A percentile compares a stretch with the other conserved stretches of the same genome.
Conservation (phyloP, 2,797 vertebrate genomes). For the Pitangus sulphuratus region DNA sequence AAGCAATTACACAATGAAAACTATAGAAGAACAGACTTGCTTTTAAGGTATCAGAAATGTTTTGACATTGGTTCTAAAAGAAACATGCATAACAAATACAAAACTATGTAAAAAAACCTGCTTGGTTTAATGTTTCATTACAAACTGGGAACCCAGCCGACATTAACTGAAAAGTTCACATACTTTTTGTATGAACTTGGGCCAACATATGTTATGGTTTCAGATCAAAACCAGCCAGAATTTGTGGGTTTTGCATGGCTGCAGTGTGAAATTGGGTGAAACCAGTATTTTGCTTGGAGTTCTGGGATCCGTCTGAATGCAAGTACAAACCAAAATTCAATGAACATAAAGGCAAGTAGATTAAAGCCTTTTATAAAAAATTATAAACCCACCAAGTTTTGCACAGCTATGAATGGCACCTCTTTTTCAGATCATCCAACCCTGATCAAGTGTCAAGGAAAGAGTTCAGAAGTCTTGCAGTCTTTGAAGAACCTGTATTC, state of each 20-base stretch:
- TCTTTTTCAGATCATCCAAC: background rate
- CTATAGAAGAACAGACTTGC: background rate
- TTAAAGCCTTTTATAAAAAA: background rate
- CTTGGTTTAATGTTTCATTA: background rate
- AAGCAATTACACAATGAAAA: background rate
- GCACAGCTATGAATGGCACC: background rate
- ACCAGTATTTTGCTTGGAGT: background rate
- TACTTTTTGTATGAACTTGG: background rate
- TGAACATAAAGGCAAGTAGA: background rate
- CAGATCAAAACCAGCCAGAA: constrained; percentile 4
- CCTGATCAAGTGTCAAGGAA: background rate
- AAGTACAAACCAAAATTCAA: background rate
- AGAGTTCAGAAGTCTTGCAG: background rate
- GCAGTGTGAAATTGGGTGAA: constrained; percentile 21
- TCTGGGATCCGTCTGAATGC: background rate
- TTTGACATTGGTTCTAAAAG: background rate
- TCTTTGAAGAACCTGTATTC: background rate
- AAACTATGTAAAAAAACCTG: background rate
- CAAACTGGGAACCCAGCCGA: background rate
- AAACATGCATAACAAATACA: background rate
- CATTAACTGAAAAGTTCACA: background rate
- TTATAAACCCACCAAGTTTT: background rate
- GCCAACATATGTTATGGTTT: constrained; percentile 1
- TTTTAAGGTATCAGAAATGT: background rate
- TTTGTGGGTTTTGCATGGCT: background rate